Evolutionary conservation across 2,113 vertebrate species (phyloP).

Genomic region (Triplophysa tibetana): DNA sequence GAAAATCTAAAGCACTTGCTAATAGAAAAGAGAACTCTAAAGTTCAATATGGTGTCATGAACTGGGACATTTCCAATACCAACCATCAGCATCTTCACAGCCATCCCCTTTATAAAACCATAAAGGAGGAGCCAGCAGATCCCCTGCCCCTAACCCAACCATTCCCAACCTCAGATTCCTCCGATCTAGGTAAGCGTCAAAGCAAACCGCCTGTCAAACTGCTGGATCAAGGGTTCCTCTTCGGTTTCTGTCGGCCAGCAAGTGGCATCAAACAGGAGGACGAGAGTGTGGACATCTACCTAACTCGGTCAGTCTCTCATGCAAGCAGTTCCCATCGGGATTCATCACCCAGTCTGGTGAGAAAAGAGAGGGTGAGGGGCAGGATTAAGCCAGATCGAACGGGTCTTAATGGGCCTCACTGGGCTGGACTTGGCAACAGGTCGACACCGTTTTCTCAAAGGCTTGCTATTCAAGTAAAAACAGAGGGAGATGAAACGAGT

Average conservation of each 20-base stretch:
- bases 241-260: slow-evolving; percentile 73
- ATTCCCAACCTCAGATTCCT: slow-evolving; percentile 63
- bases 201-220: slow-evolving; percentile 80
- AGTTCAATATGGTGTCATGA: slow-evolving; percentile 21
- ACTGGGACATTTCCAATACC: slow-evolving; percentile 38
- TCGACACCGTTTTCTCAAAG: slow-evolving; percentile 48
- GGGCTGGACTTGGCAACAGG: slow-evolving; percentile 53
- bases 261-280: slow-evolving; percentile 75
- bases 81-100: slow-evolving; percentile 60
- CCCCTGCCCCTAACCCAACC: slow-evolving; percentile 66
- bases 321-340: slow-evolving; percentile 35
- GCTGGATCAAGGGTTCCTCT: slow-evolving; percentile 78
- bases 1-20: slow-evolving; percentile 21
- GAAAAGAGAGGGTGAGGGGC: slow-evolving; percentile 39
- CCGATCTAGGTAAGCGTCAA: slow-evolving; percentile 77
- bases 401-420: slow-evolving; percentile 53
- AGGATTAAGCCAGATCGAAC: slow-evolving; percentile 48
- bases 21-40: slow-evolving; percentile 33
- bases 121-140: slow-evolving; percentile 77
- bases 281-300: slow-evolving; percentile 76
- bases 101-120: slow-evolving; percentile 72
- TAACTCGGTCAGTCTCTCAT: slow-evolving; percentile 72
- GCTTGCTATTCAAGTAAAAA: slow-evolving; percentile 58
- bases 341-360: slow-evolving; percentile 23
- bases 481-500: slow-evolving; percentile 60